Conservation (phyloP, 2,113 vertebrate genomes). For the Tursiops truncatus region DNA sequence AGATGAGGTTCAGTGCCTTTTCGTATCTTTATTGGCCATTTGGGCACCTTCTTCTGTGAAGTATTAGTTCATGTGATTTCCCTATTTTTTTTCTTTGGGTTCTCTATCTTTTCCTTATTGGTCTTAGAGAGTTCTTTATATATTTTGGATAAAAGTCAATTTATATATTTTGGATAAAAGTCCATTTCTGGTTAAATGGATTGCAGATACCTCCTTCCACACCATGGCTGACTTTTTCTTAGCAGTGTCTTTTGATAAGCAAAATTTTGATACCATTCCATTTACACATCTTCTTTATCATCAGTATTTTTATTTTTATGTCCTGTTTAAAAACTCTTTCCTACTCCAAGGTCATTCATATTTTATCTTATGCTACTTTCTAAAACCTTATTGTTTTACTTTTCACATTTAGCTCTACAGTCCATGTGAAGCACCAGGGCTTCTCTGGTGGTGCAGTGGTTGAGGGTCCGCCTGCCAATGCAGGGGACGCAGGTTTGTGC, state of each 20-base stretch:
- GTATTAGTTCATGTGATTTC: neutral
- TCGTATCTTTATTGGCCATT: neutral
- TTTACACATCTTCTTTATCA: neutral
- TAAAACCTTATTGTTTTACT: neutral
- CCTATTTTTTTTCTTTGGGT: neutral
- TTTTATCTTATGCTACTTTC: neutral
- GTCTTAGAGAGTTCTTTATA: neutral
- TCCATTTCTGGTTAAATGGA: neutral
- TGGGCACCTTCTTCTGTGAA: neutral
- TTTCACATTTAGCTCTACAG: neutral
- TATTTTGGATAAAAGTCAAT: neutral
- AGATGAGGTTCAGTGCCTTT: neutral
- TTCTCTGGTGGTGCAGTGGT: too few relatives aligned
- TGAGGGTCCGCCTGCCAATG: too few relatives aligned
- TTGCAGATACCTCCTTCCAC: neutral
- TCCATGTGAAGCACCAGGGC: too few relatives aligned
- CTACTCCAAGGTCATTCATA: neutral
- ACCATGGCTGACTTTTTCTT: neutral
- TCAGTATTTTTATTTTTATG: neutral
- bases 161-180: constrained; percentile 1
- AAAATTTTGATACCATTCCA: neutral
- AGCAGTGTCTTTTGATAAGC: neutral
- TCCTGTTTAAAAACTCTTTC: neutral
- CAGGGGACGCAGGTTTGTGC: too few relatives aligned
- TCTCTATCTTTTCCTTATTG: constrained; percentile 14